These are phyloP conservation scores for Sphaeramia orbicularis DNA, from an alignment of 2,797 vertebrate genomes.

Conservation along the genomic window DNA sequence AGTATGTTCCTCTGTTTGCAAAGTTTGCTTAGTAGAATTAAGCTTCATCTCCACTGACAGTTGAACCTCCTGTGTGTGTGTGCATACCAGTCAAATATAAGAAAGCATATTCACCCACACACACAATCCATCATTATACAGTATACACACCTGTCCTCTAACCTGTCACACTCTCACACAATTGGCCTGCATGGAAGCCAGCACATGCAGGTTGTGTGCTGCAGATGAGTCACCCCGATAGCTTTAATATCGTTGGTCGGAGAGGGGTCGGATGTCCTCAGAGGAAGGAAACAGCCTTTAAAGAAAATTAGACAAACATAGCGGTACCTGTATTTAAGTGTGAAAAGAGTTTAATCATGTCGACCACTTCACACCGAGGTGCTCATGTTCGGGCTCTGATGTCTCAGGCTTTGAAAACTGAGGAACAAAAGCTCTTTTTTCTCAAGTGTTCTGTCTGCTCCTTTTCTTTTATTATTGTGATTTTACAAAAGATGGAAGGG, in stretches of 20 bases:
- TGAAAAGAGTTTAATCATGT: conserved; percentile 66
- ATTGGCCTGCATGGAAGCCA: conserved; percentile 52
- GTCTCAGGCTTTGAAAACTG: conserved; percentile 45
- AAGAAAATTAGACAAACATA: conserved; percentile 30
- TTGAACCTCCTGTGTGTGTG: not conserved
- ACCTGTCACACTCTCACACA: conserved; percentile 31
- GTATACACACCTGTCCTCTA: not conserved
- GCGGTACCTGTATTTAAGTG: conserved; percentile 72
- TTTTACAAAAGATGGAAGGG: conserved; percentile 15
- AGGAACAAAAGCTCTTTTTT: conserved; percentile 35
- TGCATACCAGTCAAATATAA: too few relatives aligned
- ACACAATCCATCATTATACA: conserved; percentile 3
- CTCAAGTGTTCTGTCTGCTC: conserved; percentile 27
- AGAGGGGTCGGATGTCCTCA: conserved; percentile 26
- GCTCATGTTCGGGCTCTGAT: conserved; percentile 37
- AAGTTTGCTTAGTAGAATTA: too few relatives aligned
- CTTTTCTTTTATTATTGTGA: conserved; percentile 26
- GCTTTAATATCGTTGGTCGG: conserved; percentile 49
- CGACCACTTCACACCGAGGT: conserved; percentile 20
- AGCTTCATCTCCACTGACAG: too few relatives aligned
- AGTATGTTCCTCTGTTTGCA: too few relatives aligned
- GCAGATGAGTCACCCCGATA: conserved; percentile 69
- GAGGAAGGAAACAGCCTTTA: conserved; percentile 15
- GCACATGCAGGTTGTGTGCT: conserved; percentile 60
- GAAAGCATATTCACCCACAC: not conserved